phyloP scores from a whole-genome alignment of 2,888 invertebrate species.

The Philhelius pedissequus region DNA sequence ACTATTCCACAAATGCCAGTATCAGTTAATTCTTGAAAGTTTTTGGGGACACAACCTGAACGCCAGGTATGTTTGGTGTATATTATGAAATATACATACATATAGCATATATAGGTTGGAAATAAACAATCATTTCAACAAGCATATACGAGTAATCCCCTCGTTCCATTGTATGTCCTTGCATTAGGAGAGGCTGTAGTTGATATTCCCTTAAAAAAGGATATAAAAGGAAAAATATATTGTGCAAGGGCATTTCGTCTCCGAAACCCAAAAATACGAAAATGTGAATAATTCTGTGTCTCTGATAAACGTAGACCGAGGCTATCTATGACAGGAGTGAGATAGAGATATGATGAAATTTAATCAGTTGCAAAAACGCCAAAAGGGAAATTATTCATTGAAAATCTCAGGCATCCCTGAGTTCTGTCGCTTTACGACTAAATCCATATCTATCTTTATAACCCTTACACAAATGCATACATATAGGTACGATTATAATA shows the following conservation, averaged over 20 bases:
- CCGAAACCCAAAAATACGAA: not conserved
- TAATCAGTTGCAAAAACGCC: constrained; percentile 65
- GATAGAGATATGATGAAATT: constrained; percentile 56
- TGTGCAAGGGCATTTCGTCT: constrained; percentile 23
- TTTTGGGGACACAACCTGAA: constrained; percentile 17
- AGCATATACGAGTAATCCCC: not conserved
- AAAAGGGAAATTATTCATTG: constrained; percentile 64
- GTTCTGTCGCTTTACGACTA: constrained; percentile 21
- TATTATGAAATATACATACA: not conserved
- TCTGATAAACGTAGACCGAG: not conserved
- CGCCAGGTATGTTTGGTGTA: constrained; percentile 11
- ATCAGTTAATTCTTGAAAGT: constrained; percentile 36
- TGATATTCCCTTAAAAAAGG: too few relatives aligned
- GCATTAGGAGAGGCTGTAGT: too few relatives aligned
- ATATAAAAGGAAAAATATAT: not conserved
- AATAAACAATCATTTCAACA: constrained; percentile 24
- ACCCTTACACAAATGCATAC: not conserved
- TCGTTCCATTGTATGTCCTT: not conserved
- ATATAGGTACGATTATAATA: too few relatives aligned
- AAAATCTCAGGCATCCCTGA: constrained; percentile 60
- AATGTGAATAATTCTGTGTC: not conserved
- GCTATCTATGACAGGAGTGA: constrained; percentile 2
- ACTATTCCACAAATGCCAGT: constrained; percentile 22
- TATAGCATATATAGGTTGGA: not conserved
- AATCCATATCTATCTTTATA: not conserved